Evolutionary conservation across 2,888 invertebrate genomes (phyloP), one percentile per base, ranked within the genome.

Genomic region (Lypha dubia): DNA sequence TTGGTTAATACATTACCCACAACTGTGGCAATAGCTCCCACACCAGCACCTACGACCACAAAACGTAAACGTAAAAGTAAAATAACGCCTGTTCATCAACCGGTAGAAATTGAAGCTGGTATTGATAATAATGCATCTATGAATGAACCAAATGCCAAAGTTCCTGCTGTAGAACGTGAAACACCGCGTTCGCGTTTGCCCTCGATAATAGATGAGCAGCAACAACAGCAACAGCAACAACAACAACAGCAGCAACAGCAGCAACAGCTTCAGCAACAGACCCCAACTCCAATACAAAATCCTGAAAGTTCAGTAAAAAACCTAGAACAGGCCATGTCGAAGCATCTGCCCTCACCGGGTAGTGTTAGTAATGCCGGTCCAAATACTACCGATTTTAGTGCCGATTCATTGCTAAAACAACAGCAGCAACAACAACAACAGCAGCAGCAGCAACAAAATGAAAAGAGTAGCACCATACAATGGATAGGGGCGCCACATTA

Each of bases 301-400:
- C 79, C 91, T 74, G 89, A 92, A 88, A 90, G 90, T 0, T 91
- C 92, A 9, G 92, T 92, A 0, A 97, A 98, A 92, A 98, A 98
- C 89, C 93, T 98, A 87, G 98, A 98, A 92, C 97, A 98, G 90
- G 98, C 97, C 60, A 98, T 98, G 98, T 98, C 98, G 22, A 98
- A 98, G 90, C 98, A 98, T 93, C 93, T 98, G 79, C 97, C 97
- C 3, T 94, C 94, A 32, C 94, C 94, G 9, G 87, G 87, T 9
- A 89, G 88, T 84, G 83, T 77, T 20, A 77, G 63, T 28, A 87
- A 87, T 53, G 83, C 85, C n/a, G 86, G 81, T 38, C 91, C 93
- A 15, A 95, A 95, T 89, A 94, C 95, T 88, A 97, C 97, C 0
- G 97, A 97, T 90, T 97, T 97, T 90, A 97, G 97, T 87, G 96